These are phyloP conservation scores for Toxostoma redivivum DNA, from an alignment of 2,113 vertebrate species.

Conservation along the genomic window DNA sequence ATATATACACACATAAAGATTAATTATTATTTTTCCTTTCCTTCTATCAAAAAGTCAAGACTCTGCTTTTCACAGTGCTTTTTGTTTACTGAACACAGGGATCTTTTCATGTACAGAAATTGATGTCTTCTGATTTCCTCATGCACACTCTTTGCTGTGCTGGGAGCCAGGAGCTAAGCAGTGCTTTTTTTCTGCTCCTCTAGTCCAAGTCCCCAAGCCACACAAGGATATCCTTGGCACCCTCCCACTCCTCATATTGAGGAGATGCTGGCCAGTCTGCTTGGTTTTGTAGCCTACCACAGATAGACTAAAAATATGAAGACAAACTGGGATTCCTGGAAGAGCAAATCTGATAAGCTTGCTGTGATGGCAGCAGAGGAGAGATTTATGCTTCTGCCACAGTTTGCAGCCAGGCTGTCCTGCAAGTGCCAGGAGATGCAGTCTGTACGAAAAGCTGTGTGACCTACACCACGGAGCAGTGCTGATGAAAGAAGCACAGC, in stretches of 20 bases:
- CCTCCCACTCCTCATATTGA: not conserved
- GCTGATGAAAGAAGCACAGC: not conserved
- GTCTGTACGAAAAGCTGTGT: not conserved
- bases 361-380: not conserved
- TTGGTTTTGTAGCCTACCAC: not conserved
- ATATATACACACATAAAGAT: not conserved
- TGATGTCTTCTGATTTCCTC: not conserved
- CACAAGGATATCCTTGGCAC: not conserved
- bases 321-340: not conserved
- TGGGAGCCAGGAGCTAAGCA: not conserved
- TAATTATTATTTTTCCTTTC: not conserved
- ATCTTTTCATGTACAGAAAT: not conserved
- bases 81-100: not conserved
- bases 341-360: not conserved
- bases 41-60: not conserved
- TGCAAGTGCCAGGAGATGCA: accelerated
- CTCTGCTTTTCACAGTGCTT: not conserved
- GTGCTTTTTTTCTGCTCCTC: not conserved
- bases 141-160: not conserved
- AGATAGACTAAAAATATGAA: not conserved
- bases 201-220: not conserved
- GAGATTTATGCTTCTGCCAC: not conserved
- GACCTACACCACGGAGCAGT: accelerated
- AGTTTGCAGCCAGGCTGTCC: not conserved
- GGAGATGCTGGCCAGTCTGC: not conserved